Conservation (phyloP, 2,797 vertebrate genomes). For the Helostoma temminkii region DNA sequence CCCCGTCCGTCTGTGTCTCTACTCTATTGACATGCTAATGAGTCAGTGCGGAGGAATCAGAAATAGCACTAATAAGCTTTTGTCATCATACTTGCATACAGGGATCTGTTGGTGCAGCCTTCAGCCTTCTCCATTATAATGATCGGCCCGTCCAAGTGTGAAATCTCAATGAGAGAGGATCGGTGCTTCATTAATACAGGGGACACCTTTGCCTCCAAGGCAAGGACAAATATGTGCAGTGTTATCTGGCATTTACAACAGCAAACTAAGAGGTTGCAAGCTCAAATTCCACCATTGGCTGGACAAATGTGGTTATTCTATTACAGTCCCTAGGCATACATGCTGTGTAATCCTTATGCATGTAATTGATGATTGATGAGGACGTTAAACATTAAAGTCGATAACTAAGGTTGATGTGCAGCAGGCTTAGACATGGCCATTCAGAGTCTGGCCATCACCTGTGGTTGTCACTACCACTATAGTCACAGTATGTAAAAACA, state of each 20-base stretch:
- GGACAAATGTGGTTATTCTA: neutral
- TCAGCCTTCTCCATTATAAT: conserved; percentile 63
- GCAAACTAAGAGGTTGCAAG: conserved; percentile 4
- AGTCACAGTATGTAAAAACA: conserved; percentile 58
- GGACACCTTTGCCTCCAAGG: conserved; percentile 57
- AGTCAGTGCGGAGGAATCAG: conserved; percentile 53
- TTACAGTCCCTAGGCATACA: neutral
- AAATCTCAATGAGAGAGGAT: conserved; percentile 70
- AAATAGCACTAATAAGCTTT: conserved; percentile 75
- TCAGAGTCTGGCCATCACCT: conserved; percentile 57
- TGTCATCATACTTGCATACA: conserved; percentile 54
- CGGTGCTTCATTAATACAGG: conserved; percentile 58
- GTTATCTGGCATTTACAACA: conserved; percentile 1
- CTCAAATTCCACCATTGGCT: conserved; percentile 7
- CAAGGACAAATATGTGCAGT: conserved; percentile 57
- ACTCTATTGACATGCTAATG: conserved; percentile 76
- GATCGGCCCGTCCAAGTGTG: conserved; percentile 69
- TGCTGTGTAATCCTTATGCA: neutral
- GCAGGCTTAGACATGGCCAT: conserved; percentile 16
- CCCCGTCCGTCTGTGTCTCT: conserved; percentile 40
- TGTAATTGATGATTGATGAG: conserved; percentile 24
- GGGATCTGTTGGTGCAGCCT: conserved; percentile 47
- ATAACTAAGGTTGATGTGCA: conserved; percentile 25
- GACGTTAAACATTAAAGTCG: conserved; percentile 28
- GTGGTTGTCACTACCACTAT: conserved; percentile 62